Evolutionary conservation across 1,140 invertebrate species (phyloP), one percentile per base, ranked within the genome.

Genomic region (Drosophila fuyamai): DNA sequence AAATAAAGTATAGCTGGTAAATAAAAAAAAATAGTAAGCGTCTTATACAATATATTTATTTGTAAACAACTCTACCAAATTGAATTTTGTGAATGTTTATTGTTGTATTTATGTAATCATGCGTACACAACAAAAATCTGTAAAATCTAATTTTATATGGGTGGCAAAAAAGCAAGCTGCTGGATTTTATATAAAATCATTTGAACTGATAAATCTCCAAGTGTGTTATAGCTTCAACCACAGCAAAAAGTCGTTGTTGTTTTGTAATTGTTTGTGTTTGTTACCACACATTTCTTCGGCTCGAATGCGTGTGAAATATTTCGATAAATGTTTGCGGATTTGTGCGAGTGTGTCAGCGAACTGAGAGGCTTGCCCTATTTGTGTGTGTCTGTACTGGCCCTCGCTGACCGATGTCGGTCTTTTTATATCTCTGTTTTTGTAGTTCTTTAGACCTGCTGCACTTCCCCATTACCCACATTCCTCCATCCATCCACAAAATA

Each of bases 311-410:
- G 61, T 58, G 61, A 76, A 67, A 76, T 76, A 67, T 71, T 71
- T 71, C 67, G 65, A 71, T 71, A 71, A 58, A 71, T 71, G 65
- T 71, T 48, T 71, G 67, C 50, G 66, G 51, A 57, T 71, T 57
- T 55, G 51, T 79, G 68, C 50, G 13, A 61, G 53, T 61, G 18
- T 51, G 62, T 65, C 60, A 63, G 51, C 35, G 36, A 32, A 48
- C 50, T 56, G 36, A 53, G 65, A 44, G 41, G 48, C 66, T 41
- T 53, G 16, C 35, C 27, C 44, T 51, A 27, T 63, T 43, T 68
- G 35, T 16, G 23, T 27, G 44, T 62, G 8, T 29, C 14, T 23
- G 29, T 35, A 40, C 23, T 38, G 47, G 38, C 35, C 62, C 9
- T 1, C 29, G 32, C 48, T 70, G 62, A 56, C 66, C 63, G 50